These are phyloP conservation scores for Benitochromis conjunctus DNA, from an alignment of 2,113 vertebrate species.

Conservation along the genomic window DNA sequence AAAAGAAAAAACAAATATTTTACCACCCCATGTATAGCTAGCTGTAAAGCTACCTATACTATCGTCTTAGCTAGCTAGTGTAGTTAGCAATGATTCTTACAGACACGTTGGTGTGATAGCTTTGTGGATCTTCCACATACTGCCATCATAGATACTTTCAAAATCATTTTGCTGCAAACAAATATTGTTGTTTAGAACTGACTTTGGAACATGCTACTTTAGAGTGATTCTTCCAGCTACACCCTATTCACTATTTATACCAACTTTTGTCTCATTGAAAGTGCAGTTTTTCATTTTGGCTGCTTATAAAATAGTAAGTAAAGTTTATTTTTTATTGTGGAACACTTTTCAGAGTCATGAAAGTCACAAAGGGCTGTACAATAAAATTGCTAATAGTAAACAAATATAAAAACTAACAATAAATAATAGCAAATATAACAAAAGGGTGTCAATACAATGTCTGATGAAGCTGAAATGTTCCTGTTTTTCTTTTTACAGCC, in stretches of 20 bases:
- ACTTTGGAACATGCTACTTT: not conserved
- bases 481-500: accelerated
- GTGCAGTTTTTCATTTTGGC: too few species aligned
- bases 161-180: not conserved
- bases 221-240: too few species aligned
- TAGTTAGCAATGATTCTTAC: not conserved
- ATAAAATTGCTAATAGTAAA: not conserved
- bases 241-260: too few species aligned
- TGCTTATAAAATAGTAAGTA: too few species aligned
- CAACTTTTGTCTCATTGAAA: too few species aligned
- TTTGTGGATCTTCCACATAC: too few species aligned
- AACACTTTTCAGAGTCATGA: not conserved
- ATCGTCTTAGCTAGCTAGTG: not conserved
- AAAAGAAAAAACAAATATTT: not conserved
- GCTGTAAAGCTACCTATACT: not conserved
- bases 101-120: too few species aligned
- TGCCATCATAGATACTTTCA: too few species aligned
- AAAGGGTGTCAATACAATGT: not conserved
- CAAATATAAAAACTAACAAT: not conserved
- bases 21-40: not conserved
- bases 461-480: not conserved
- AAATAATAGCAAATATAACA: not conserved
- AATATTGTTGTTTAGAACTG: not conserved
- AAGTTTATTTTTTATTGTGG: too few species aligned
- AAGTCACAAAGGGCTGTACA: not conserved